A percentile compares a stretch with the other conserved stretches of the same genome.
Conservation (phyloP, 2,888 invertebrate genomes). For the Drosophila algonquin region DNA sequence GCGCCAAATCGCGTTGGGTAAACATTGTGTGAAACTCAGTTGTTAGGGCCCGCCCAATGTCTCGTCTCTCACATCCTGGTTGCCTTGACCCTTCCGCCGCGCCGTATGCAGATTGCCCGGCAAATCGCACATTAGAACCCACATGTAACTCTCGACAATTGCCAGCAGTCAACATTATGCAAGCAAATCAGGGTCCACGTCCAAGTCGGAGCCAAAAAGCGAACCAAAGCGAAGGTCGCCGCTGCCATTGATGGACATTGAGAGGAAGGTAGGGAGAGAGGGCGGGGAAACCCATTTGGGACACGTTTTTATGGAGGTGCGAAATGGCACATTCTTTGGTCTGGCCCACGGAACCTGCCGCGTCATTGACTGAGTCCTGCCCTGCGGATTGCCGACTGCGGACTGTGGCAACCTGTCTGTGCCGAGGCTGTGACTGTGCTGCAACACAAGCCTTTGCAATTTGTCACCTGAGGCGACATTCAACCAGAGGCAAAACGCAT, state of each 20-base stretch:
- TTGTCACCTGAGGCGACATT: slow-evolving; percentile 79
- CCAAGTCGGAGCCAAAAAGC: neutral
- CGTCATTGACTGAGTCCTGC: slow-evolving; percentile 66
- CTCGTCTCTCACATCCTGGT: slow-evolving; percentile 41
- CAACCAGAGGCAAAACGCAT: slow-evolving; percentile 49
- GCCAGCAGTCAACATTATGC: slow-evolving; percentile 55
- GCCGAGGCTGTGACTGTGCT: slow-evolving; percentile 8
- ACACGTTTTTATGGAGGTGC: slow-evolving; percentile 71
- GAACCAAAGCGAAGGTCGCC: slow-evolving; percentile 46
- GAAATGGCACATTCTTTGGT: slow-evolving; percentile 74
- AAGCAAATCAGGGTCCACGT: slow-evolving; percentile 22
- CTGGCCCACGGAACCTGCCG: slow-evolving; percentile 65
- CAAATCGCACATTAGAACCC: slow-evolving; percentile 71
- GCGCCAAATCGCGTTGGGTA: slow-evolving; percentile 69
- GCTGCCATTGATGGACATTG: slow-evolving; percentile 26
- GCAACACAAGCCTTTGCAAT: slow-evolving; percentile 51
- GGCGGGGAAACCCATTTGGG: slow-evolving; percentile 34
- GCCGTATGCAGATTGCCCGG: slow-evolving; percentile 56
- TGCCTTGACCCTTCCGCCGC: slow-evolving; percentile 64
- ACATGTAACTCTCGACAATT: slow-evolving; percentile 39
- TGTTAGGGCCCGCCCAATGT: slow-evolving; percentile 23
- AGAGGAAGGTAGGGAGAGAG: neutral
- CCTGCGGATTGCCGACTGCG: slow-evolving; percentile 10
- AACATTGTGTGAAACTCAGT: slow-evolving; percentile 47
- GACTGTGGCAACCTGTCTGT: slow-evolving; percentile 46